Evolutionary conservation across 2,113 vertebrate species (phyloP).

Genomic region (Sinocyclocheilus anshuiensis): DNA sequence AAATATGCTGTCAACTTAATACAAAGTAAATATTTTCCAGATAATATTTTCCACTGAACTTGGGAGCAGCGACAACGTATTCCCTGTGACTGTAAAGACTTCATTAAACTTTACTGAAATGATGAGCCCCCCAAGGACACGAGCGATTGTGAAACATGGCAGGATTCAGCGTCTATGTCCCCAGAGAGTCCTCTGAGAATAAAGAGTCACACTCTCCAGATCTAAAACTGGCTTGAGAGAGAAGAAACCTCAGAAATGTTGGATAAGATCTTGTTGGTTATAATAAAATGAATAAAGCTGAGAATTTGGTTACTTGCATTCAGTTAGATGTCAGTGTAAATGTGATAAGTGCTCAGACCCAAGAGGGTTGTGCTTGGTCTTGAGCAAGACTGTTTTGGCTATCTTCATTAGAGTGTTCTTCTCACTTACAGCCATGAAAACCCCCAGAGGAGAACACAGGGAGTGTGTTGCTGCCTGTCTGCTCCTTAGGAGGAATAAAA

Average conservation of each 20-base stretch:
- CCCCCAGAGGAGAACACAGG: background rate
- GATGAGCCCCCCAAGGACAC: slow-evolving; percentile 31
- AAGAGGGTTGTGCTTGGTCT: background rate
- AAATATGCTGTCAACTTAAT: background rate
- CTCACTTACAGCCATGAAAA: slow-evolving; percentile 10
- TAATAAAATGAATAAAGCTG: slow-evolving; percentile 17
- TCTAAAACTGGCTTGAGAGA: background rate
- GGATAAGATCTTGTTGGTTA: slow-evolving; percentile 2
- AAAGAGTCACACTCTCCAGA: background rate
- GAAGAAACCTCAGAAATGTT: slow-evolving; percentile 17
- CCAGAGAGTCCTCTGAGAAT: background rate
- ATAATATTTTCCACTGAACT: background rate
- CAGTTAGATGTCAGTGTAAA: background rate
- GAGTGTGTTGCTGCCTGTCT: background rate
- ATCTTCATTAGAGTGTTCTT: slow-evolving; percentile 22
- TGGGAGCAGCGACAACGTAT: background rate
- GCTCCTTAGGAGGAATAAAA: background rate
- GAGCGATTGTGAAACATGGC: slow-evolving; percentile 10
- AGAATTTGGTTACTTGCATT: background rate
- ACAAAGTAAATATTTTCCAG: slow-evolving; percentile 23
- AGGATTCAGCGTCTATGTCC: background rate
- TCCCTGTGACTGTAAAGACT: slow-evolving; percentile 23
- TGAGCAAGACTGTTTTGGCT: background rate
- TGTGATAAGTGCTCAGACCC: background rate
- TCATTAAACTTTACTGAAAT: slow-evolving; percentile 17